Percentiles rank a stretch among this genome's conserved stretches.
phyloP scores from a whole-genome alignment of 1,140 invertebrate species.

The Psix sp. region DNA sequence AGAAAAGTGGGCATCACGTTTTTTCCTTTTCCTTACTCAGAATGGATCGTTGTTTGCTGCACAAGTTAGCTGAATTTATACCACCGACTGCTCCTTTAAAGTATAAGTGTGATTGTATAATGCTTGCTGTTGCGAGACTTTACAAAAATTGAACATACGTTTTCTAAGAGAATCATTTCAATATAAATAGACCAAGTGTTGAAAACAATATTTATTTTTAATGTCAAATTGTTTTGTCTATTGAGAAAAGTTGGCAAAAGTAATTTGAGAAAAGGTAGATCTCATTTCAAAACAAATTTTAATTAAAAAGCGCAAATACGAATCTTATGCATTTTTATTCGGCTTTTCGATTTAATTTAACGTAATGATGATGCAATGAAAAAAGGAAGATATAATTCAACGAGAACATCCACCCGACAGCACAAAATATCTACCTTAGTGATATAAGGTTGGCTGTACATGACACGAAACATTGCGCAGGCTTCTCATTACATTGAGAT shows the following conservation, averaged over 20 bases:
- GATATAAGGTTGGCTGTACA: slow-evolving; percentile 3
- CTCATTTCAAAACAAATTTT: too few relatives aligned
- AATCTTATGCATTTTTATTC: too few relatives aligned
- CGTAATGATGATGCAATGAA: too few relatives aligned
- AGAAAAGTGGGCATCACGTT: slow-evolving; percentile 31
- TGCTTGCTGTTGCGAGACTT: background rate
- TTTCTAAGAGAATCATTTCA: background rate
- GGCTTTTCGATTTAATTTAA: too few relatives aligned
- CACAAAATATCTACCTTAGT: background rate
- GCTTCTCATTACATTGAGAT: background rate
- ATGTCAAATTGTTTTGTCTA: too few relatives aligned
- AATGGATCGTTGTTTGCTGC: slow-evolving; percentile 18
- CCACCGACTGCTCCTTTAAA: slow-evolving; percentile 2
- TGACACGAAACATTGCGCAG: slow-evolving; percentile 3
- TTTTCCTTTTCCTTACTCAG: slow-evolving; percentile 8
- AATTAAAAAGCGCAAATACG: too few relatives aligned
- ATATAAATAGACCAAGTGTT: background rate
- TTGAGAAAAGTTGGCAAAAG: too few relatives aligned
- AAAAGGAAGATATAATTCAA: slow-evolving; percentile 1
- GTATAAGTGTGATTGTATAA: background rate
- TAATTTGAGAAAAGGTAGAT: too few relatives aligned
- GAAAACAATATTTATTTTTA: too few relatives aligned
- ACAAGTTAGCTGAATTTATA: slow-evolving; percentile 23
- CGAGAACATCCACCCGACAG: background rate
- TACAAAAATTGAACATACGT: background rate